Evolutionary conservation across 2,113 vertebrate genomes (phyloP), one percentile per base, ranked within the genome.

Genomic region (Anthoscopus minutus): DNA sequence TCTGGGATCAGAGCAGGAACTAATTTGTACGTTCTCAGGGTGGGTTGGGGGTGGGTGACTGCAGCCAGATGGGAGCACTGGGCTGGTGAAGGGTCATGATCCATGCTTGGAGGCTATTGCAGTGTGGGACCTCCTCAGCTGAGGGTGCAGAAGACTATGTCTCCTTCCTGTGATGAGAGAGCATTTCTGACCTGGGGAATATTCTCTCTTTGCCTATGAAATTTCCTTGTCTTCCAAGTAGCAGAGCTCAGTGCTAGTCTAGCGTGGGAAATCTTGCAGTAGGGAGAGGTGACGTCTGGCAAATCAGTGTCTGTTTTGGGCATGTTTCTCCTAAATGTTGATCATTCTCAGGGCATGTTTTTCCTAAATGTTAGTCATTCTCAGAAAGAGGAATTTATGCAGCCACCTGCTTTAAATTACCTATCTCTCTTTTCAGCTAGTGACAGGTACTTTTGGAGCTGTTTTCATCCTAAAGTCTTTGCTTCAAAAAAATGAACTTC

Each of bases 61-160:
- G 82, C 53, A 37, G 78, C 30, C 37, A 7, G 57, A 2, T 6
- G 1, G 2, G 53, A 86, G 35, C 47, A 4, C 37, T 86, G 0
- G 1, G 23, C 47, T 76, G 23, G 12, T 0, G 0, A 56, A 28
- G 35, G 64, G 21, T 76, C 53, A 33, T 35, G 35, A 20, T 40
- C 81, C 17, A 0, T 44, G 27, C 35, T 12, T 44, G 66, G 57
- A 42, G 24, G 15, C 12, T 57, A 1, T 20, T 24, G 38, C 42
- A 37, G 23, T 14, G 5, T 64, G 64, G 42, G 30, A 60, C n/a
- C 11, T 69, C 27, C 76, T 70, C 0, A 5, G 8, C 62, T 73
- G 13, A 50, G 31, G 14, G 11, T 67, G 44, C 56, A 81, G 77
- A 57, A 76, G 4, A 21, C 40, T 15, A 0, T 2, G 13, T 76